Conservation (phyloP, 2,113 vertebrate species). For the Arvicanthis niloticus region DNA sequence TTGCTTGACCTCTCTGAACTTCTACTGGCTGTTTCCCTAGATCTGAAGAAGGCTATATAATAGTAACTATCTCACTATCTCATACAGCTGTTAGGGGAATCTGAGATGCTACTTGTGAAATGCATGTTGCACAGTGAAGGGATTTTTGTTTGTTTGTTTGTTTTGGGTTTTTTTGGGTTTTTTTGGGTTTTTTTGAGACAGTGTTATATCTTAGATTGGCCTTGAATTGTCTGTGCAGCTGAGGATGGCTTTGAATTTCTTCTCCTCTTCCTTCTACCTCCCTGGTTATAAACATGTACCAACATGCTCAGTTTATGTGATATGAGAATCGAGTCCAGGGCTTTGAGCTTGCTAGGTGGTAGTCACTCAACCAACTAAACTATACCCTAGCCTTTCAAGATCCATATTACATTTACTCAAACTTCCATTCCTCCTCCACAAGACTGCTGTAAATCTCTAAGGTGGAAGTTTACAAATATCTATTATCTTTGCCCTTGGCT, state of each 20-base stretch:
- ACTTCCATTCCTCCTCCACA: background rate
- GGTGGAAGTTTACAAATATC: background rate
- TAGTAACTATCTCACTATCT: background rate
- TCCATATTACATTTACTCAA: background rate
- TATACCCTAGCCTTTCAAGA: background rate
- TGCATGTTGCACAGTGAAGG: background rate
- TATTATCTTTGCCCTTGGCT: background rate
- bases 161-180: background rate
- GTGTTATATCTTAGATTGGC: background rate
- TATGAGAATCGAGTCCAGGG: background rate
- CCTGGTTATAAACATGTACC: background rate
- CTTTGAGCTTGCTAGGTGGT: background rate
- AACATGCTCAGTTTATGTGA: background rate
- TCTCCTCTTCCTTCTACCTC: no score
- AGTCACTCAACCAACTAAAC: background rate
- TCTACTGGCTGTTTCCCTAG: background rate
- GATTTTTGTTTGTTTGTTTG: background rate
- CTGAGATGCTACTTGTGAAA: background rate
- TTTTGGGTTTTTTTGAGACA: background rate
- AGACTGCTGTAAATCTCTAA: background rate
- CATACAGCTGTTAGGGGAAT: background rate
- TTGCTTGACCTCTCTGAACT: slow-evolving; percentile 2
- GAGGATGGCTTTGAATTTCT: background rate
- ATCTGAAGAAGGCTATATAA: slow-evolving; percentile 26
- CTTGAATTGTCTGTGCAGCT: background rate